These are phyloP conservation scores for Heliconius melpomene DNA, from an alignment of 1,140 invertebrate genomes.

Conservation along the genomic window DNA sequence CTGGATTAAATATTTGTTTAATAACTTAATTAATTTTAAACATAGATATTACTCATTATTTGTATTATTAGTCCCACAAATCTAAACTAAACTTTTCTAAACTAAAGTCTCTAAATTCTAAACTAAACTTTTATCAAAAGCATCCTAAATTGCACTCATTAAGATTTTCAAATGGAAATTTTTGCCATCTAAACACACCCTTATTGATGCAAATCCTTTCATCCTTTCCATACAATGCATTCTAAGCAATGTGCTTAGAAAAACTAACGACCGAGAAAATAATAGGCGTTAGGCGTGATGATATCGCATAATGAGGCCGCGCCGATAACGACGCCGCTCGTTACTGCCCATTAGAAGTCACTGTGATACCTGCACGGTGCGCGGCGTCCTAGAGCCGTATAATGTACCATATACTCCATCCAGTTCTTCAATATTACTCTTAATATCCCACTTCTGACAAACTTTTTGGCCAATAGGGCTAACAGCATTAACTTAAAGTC, in stretches of 20 bases:
- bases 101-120: background rate
- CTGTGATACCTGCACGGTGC: constrained; percentile 13
- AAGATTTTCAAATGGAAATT: background rate
- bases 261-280: constrained; percentile 43
- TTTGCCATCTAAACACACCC: constrained; percentile 4
- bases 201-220: constrained; percentile 33
- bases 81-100: background rate
- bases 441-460: no score
- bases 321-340: constrained; percentile 60
- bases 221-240: constrained; percentile 35
- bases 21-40: no score
- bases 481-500: no score
- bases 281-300: constrained; percentile 47
- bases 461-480: no score
- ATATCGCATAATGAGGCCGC: constrained; percentile 63
- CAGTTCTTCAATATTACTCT: background rate
- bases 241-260: constrained; percentile 42
- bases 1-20: no score
- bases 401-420: background rate
- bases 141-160: background rate
- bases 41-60: no score
- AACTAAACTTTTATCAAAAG: background rate
- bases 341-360: constrained; percentile 50
- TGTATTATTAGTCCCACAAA: no score
- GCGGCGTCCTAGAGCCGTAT: background rate